Evolutionary conservation across 2,888 invertebrate species (phyloP), one percentile per base, ranked within the genome.

Genomic region (Heterodera filipjevi): DNA sequence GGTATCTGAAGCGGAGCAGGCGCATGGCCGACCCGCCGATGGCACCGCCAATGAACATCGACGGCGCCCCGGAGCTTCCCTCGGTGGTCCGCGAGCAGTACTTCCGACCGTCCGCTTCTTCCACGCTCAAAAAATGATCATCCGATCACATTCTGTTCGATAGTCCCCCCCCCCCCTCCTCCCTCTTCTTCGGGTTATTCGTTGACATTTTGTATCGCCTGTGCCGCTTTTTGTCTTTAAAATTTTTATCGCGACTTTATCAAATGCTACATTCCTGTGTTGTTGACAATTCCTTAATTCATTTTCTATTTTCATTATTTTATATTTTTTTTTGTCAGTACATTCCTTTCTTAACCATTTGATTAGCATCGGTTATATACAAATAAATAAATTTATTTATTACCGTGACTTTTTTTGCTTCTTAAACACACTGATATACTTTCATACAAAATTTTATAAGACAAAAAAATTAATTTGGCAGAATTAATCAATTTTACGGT

Each of bases 1-100:
- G 80, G 70, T 85, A 85, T 76, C 59, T 79, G 72, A 35, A 44
- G 27, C 49, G 70, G 30, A 79, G 35, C 44, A 59, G 79, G 22
- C 46, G 30, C 0, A n/a, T 33, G 49, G 33, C 66, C n/a, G 44
- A 71, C 32, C 59, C 27, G 10, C 59, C 59, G 0, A 59, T 59
- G 59, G 59, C 27, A 2, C 59, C n/a, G 71, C n/a, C 39, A n/a
- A 44, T 46, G 44, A 19, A n/a, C 44, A 27, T 30, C 8, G 77
- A 77, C 49, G 71, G 70, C 19, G 77, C 22, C 6, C 49, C 33
- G 12, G 70, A 35, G 39, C 75, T 75, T 30, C 75, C 75, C 10
- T 64, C 66, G 19, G 75, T 75, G 66, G 33, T 75, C 30, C 66
- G 75, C 27, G 75, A 75, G 46, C 75, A 75, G 68, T 49, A 49